Evolutionary conservation across 2,888 invertebrate genomes (phyloP), one percentile per base, ranked within the genome.

Genomic region (Spodoptera exigua): DNA sequence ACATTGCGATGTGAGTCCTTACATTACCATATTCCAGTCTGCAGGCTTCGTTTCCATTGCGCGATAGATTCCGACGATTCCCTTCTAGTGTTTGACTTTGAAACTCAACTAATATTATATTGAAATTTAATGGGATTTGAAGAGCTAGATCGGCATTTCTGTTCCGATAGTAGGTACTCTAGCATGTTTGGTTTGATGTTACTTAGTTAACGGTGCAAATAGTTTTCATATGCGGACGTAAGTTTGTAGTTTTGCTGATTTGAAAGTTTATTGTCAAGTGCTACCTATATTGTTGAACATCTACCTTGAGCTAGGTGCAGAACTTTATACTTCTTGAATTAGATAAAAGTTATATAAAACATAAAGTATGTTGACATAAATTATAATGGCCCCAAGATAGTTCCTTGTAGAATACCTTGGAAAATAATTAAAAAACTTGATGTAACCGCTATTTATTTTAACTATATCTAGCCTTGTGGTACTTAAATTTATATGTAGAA

Each of bases 51-150:
- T 63, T 61, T 51, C 66, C 52, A 68, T 62, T 48, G 39, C 51
- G 11, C 59, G 54, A 60, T 68, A 40, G 53, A 62, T 59, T 59
- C 43, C 35, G 27, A 32, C 59, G 17, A 65, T 48, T 48, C 60
- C 13, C 37, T 27, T 37, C 34, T 44, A 44, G 43, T 74, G 46
- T 77, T 76, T 76, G 70, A 74, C 70, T 77, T 74, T 67, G 70
- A 53, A 70, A 64, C 59, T 70, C 49, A n/a, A 57, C 55, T 74
- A 75, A 77, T 66, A 74, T 75, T 71, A 71, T 72, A 73, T 74
- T 71, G 67, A 67, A 73, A 78, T 76, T 61, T 75, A 68, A 67
- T 73, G 46, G 66, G 49, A 66, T 75, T 75, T 75, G 55, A 12
- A 48, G 37, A 53, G 46, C 57, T 63, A 45, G 58, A 66, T 70